Conservation (phyloP, 2,113 vertebrate genomes). For the Grammomys surdaster region DNA sequence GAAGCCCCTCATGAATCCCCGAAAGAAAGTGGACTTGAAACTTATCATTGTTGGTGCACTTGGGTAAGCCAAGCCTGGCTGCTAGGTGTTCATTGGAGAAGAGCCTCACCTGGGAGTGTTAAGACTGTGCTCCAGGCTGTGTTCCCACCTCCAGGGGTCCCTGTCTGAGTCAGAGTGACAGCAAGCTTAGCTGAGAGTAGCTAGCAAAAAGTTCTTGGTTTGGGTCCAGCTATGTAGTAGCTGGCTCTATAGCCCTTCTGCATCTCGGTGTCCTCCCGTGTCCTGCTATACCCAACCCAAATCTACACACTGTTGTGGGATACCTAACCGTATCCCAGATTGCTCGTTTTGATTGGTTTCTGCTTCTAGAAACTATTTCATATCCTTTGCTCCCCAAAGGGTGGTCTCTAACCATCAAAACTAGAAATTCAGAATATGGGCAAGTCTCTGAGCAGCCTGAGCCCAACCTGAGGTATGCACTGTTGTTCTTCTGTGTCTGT, state of each 20-base stretch:
- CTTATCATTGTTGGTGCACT: constrained; percentile 90
- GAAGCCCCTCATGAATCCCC: constrained; percentile 84
- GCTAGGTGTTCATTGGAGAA: not conserved
- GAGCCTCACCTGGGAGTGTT: not conserved
- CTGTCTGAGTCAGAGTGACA: not conserved
- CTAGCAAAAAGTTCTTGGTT: not conserved
- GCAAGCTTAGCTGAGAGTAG: not conserved
- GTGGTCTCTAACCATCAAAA: not conserved
- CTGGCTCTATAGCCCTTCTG: not conserved
- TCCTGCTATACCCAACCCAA: not conserved
- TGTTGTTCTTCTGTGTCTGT: no score
- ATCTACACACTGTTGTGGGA: not conserved
- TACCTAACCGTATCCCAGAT: not conserved
- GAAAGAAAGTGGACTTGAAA: constrained; percentile 90
- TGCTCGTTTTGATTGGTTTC: not conserved
- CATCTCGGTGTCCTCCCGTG: not conserved
- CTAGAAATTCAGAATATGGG: constrained; percentile 24
- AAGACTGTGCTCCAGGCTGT: not conserved
- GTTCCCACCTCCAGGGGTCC: not conserved
- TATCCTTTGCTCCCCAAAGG: not conserved
- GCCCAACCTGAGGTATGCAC: no score
- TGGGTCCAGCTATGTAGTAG: not conserved
- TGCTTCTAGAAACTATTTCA: not conserved
- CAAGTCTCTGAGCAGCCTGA: not conserved
- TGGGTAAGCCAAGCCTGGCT: constrained; percentile 83